Evolutionary conservation across 2,113 vertebrate species (phyloP).

Genomic region (Butorides virescens): DNA sequence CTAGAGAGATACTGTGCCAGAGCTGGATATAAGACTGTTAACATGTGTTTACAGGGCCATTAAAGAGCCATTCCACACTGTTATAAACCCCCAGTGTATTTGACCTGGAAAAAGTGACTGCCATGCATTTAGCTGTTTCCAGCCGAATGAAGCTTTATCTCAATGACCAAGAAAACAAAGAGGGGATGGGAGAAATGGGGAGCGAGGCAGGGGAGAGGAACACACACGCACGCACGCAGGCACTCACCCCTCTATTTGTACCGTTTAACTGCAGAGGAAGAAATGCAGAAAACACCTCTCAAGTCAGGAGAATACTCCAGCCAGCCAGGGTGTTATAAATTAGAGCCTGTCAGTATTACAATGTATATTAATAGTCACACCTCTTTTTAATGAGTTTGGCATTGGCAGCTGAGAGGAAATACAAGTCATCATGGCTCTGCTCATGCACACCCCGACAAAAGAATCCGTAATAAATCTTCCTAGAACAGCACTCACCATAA

Average conservation of each 20-base stretch:
- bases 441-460: conserved; percentile 97
- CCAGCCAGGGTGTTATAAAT: conserved; percentile 95
- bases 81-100: conserved; percentile 54
- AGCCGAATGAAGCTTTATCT: conserved; percentile 49
- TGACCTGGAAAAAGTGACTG: conserved; percentile 60
- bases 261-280: conserved; percentile 74
- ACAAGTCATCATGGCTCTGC: conserved; percentile 98
- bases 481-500: conserved; percentile 99
- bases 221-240: background rate
- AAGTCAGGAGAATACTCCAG: conserved; percentile 83
- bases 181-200: background rate
- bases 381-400: conserved; percentile 99
- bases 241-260: conserved; percentile 72
- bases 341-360: conserved; percentile 99
- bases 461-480: conserved; percentile 99
- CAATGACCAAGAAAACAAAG: conserved; percentile 62
- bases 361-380: conserved; percentile 99
- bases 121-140: conserved; percentile 46
- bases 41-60: conserved; percentile 63
- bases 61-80: conserved; percentile 31
- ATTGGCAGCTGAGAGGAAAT: conserved; percentile 99
- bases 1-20: conserved; percentile 43
- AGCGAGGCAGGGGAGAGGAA: background rate
- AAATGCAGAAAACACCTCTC: conserved; percentile 81
- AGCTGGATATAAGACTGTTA: conserved; percentile 40